These are phyloP conservation scores for Tachina lurida DNA, from an alignment of 2,888 invertebrate species.

Conservation along the genomic window DNA sequence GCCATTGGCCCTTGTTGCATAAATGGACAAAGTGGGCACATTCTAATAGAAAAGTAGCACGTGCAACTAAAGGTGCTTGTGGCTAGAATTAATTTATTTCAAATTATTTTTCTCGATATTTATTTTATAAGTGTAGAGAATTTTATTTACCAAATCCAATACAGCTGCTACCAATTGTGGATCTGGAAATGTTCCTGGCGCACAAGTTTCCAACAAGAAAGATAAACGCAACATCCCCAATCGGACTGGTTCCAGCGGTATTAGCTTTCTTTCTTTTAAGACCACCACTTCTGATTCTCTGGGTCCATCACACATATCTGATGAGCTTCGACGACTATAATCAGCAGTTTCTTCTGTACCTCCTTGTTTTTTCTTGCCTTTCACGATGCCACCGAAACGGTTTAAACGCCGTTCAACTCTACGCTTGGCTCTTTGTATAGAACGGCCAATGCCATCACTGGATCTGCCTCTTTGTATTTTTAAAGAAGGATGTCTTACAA, in stretches of 20 bases:
- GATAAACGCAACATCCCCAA: slow-evolving; percentile 95
- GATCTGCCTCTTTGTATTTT: slow-evolving; percentile 82
- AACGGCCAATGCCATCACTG: slow-evolving; percentile 85
- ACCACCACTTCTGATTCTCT: slow-evolving; percentile 94
- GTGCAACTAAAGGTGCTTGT: slow-evolving; percentile 95
- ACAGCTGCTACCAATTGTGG: slow-evolving; percentile 96
- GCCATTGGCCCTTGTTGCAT: slow-evolving; percentile 99
- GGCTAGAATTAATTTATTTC: slow-evolving; percentile 85
- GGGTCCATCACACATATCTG: slow-evolving; percentile 90
- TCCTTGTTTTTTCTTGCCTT: slow-evolving; percentile 94
- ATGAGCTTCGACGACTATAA: slow-evolving; percentile 91
- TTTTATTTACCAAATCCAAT: slow-evolving; percentile 91
- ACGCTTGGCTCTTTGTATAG: slow-evolving; percentile 91
- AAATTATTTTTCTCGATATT: slow-evolving; percentile 16
- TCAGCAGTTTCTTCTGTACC: slow-evolving; percentile 94
- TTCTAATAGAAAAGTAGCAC: slow-evolving; percentile 96
- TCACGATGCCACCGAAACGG: slow-evolving; percentile 91
- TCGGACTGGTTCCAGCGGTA: slow-evolving; percentile 90
- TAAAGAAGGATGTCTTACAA: slow-evolving; percentile 84
- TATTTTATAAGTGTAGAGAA: slow-evolving; percentile 15
- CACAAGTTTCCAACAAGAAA: slow-evolving; percentile 96
- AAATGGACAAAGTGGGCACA: slow-evolving; percentile 98
- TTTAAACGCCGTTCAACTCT: slow-evolving; percentile 95
- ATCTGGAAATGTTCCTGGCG: slow-evolving; percentile 98
- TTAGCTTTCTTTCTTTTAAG: slow-evolving; percentile 92